phyloP scores from a whole-genome alignment of 1,140 invertebrate genomes.

The Drosophila pruinosa region DNA sequence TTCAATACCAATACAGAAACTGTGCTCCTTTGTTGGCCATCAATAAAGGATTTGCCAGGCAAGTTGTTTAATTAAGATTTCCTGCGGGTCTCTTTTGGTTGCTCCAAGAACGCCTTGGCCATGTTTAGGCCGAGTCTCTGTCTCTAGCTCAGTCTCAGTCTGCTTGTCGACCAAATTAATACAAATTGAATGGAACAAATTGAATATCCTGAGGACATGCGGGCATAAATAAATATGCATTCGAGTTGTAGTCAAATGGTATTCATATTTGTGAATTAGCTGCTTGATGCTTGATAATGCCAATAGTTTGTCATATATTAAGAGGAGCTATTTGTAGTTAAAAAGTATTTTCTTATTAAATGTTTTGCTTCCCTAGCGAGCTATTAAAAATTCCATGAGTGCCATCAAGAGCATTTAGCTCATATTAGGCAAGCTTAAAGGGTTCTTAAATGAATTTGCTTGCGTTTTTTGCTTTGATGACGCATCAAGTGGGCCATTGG shows the following conservation, averaged over 20 bases:
- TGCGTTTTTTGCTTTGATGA: constrained; percentile 8
- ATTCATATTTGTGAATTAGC: background rate
- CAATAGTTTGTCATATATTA: too few relatives aligned
- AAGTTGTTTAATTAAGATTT: constrained; percentile 79
- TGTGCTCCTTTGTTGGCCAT: constrained; percentile 45
- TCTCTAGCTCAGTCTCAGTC: background rate
- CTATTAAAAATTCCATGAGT: background rate
- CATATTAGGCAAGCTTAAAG: background rate
- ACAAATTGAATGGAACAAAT: constrained; percentile 21
- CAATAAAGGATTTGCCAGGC: constrained; percentile 67
- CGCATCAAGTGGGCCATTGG: background rate
- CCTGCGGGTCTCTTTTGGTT: constrained; percentile 58
- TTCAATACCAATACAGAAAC: constrained; percentile 45
- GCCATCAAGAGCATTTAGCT: background rate
- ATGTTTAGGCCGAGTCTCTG: background rate
- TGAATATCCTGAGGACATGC: constrained; percentile 3
- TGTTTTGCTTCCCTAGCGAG: too few relatives aligned
- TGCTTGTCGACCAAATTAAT: constrained; percentile 23
- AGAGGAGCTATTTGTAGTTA: too few relatives aligned
- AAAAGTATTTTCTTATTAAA: too few relatives aligned
- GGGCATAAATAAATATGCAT: constrained; percentile 40
- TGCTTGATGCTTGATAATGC: too few relatives aligned
- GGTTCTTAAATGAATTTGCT: background rate
- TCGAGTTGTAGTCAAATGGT: background rate
- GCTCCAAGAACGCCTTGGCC: constrained; percentile 28